Conservation (phyloP, 2,888 invertebrate species). For the Scaptomyza reducta region DNA sequence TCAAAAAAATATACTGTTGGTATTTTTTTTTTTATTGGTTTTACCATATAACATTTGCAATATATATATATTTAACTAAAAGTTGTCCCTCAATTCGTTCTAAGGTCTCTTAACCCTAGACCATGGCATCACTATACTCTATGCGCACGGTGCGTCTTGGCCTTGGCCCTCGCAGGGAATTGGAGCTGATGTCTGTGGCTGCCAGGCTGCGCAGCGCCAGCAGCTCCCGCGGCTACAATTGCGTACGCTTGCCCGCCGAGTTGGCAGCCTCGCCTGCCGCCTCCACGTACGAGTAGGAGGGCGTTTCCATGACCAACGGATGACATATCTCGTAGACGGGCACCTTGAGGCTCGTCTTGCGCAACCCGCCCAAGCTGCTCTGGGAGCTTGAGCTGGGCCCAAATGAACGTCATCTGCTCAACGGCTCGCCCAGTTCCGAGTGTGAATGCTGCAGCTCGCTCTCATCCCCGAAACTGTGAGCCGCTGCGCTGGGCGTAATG, state of each 20-base stretch:
- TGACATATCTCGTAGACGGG: slow-evolving; percentile 84
- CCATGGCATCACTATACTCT: slow-evolving; percentile 70
- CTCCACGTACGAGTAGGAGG: slow-evolving; percentile 80
- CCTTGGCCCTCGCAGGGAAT: slow-evolving; percentile 53
- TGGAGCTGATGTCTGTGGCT: slow-evolving; percentile 44
- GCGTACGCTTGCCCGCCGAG: slow-evolving; percentile 62
- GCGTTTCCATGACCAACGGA: slow-evolving; percentile 84
- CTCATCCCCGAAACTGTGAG: slow-evolving; percentile 86
- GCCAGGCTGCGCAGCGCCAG: slow-evolving; percentile 57
- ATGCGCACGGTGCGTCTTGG: slow-evolving; percentile 70
- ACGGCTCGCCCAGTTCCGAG: slow-evolving; percentile 83
- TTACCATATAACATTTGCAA: slow-evolving; percentile 30
- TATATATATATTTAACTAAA: slow-evolving; percentile 6
- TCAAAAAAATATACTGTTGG: background rate
- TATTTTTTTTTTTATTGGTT: slow-evolving; percentile 32
- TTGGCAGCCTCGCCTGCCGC: slow-evolving; percentile 31
- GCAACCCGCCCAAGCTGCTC: slow-evolving; percentile 82
- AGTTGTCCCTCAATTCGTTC: background rate
- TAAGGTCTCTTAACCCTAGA: slow-evolving; percentile 24
- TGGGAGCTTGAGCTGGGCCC: slow-evolving; percentile 83
- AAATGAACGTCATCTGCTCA: slow-evolving; percentile 85
- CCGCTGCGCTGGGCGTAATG: slow-evolving; percentile 85
- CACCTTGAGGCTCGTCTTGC: slow-evolving; percentile 82
- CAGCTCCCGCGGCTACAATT: slow-evolving; percentile 76
- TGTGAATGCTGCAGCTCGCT: slow-evolving; percentile 85